Base-by-base conservation (phyloP, 2,888 invertebrate species). In the Amorpha juglandis region DNA sequence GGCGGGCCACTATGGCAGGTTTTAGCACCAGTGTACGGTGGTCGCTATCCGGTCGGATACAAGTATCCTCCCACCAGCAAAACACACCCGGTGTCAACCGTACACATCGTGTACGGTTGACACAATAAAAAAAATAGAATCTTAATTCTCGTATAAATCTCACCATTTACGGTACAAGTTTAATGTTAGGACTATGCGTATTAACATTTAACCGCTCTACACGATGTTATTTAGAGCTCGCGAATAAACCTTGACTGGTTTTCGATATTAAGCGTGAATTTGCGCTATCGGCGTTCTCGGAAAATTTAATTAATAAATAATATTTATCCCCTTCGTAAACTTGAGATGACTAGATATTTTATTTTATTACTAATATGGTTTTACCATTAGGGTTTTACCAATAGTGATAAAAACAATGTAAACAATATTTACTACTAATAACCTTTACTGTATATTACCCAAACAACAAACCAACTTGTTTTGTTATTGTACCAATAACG, bases 181-280 rank as follows among this genome's bases (percentile, higher is more conserved):
- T 70, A 68, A 77, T 72, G 76, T 71, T 71, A n/a, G n/a, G n/a
- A n/a, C n/a, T 71, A 75, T 27, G 27, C 27, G 27, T 27, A 27
- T 76, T 80, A 81, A 75, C 72, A 71, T 78, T 80, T 79, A 79
- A 80, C 75, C 45, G 73, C 51, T 63, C 33, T 64, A 51, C 52
- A 42, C 47, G 42, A 16, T 9, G 51, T 42, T 64, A 27, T 27
- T 1, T 47, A 55, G 33, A 55, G 52, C 45, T 50, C 14, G 53
- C 50, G 58, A 58, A 58, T 42, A 58, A 58, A 12, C 42, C 11
- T 16, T 19, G 42, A 58, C 58, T 42, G 19, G 58, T 58, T 58
- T 42, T 58, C 19, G 42, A 42, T 58, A 58, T 42, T 19, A 42
- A 42, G 12, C 58, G 12, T 58, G 19, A 58, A 58, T 58, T 58